Percentiles rank a stretch among this genome's conserved stretches.
Conservation (phyloP, 2,797 vertebrate species). For the Borostomias antarcticus region DNA sequence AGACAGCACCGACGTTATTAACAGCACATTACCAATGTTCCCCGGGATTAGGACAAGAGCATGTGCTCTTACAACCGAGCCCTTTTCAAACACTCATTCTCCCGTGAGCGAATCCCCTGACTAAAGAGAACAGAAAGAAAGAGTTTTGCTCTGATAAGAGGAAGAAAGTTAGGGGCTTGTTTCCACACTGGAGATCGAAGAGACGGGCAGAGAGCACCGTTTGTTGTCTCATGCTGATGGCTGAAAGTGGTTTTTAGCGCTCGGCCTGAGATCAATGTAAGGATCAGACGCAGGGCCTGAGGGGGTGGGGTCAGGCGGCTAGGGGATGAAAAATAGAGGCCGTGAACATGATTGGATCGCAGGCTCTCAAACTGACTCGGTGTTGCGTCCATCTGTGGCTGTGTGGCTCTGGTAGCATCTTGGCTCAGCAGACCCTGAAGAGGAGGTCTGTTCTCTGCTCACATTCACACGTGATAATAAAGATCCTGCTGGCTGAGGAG, state of each 20-base stretch:
- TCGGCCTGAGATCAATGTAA: neutral
- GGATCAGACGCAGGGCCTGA: neutral
- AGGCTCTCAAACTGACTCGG: constrained; percentile 14
- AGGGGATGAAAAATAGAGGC: neutral
- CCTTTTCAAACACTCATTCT: constrained; percentile 2
- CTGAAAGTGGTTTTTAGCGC: neutral
- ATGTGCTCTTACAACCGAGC: neutral
- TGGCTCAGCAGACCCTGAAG: constrained; percentile 18
- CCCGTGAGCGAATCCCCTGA: too few relatives aligned
- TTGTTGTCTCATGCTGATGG: neutral
- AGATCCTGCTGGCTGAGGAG: constrained; percentile 12
- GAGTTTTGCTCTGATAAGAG: neutral
- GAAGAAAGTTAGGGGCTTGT: neutral
- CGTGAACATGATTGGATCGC: neutral
- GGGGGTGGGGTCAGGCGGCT: neutral
- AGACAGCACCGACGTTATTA: too few relatives aligned
- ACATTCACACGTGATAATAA: neutral
- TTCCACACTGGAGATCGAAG: neutral
- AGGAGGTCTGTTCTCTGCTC: constrained; percentile 4
- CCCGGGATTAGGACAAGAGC: neutral
- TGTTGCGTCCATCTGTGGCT: constrained; percentile 10
- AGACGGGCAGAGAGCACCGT: neutral
- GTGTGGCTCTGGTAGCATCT: neutral
- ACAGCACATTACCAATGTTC: too few relatives aligned
- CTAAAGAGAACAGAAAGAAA: too few relatives aligned